phyloP scores from a whole-genome alignment of 1,140 invertebrate genomes.

The Homalodisca vitripennis region DNA sequence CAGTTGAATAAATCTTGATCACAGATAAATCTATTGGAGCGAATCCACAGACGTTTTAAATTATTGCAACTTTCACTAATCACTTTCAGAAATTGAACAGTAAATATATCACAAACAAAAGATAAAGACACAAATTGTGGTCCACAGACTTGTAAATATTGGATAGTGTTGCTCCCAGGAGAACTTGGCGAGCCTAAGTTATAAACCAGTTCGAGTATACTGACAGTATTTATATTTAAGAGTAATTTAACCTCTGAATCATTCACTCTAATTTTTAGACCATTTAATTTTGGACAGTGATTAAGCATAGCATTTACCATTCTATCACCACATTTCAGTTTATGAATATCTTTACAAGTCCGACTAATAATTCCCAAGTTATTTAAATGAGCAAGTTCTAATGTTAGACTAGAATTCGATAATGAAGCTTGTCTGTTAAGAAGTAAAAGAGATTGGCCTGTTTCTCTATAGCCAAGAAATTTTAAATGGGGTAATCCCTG shows the following conservation, averaged over 20 bases:
- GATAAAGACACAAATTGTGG: conserved; percentile 14
- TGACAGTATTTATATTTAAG: neutral
- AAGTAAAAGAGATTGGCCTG: neutral
- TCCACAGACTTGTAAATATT: neutral
- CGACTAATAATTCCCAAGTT: conserved; percentile 17
- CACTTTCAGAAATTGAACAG: conserved; percentile 12
- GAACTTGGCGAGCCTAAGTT: conserved; percentile 13
- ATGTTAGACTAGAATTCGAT: neutral
- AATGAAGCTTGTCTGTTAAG: neutral
- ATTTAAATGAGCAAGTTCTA: conserved; percentile 11
- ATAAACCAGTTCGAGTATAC: conserved; percentile 16
- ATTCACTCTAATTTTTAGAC: conserved; percentile 5
- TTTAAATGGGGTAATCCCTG: conserved; percentile 13
- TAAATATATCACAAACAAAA: conserved; percentile 15
- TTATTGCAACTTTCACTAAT: conserved; percentile 9
- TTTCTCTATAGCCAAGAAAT: conserved; percentile 25
- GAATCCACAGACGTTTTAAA: conserved; percentile 20
- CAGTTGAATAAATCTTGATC: neutral
- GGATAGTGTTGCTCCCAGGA: conserved; percentile 11
- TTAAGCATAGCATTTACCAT: neutral
- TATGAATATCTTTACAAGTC: conserved; percentile 16
- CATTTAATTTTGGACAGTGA: conserved; percentile 13
- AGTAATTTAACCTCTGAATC: conserved; percentile 13
- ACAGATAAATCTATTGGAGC: conserved; percentile 15
- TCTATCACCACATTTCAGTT: conserved; percentile 14